Base-by-base conservation (phyloP, 2,888 invertebrate genomes). In the Troides oblongomaculatus region DNA sequence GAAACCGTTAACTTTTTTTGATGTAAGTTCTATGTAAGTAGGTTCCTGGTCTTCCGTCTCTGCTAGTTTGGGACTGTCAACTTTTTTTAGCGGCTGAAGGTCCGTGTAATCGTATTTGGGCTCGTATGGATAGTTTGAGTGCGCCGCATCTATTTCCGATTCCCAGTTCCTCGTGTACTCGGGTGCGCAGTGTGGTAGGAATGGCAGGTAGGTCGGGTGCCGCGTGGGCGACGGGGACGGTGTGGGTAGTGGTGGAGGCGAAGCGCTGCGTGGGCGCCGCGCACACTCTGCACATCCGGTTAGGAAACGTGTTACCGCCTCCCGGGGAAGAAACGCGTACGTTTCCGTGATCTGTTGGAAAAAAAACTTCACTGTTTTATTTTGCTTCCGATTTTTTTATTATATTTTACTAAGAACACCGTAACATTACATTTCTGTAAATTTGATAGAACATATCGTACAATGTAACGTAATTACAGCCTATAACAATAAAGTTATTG, bases 271-370 rank as follows among this genome's bases (percentile, higher is more conserved):
- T 79, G 95, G 95, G 81, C 95, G 95, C 83, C 96, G 95, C 84
- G 97, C 97, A 89, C 99, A 99, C 89, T 98, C 98, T 60, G 97
- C 96, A 88, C 98, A 99, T 79, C 98, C 97, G 88, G 98, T 95
- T 71, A 99, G 95, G 93, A 99, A 99, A 79, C 97, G 96, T 71
- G 99, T 99, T 84, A 99, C 98, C 64, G 99, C 98, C 90, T 99
- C 99, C 70, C 99, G 95, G 6, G 99, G 99, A 78, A 99, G 94
- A 85, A 98, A 99, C 65, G 98, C 98, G 93, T 97, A 99, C 72
- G 97, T 98, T 93, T 99, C 98, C 66, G 98, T 98, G 83, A 99
- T 98, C 99, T 99, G 94, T 71, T 93, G 94, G 83, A 83, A 84
- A 85, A 21, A 86, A 82, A 81, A 79, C 80, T 79, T 77, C 78